These are phyloP conservation scores for Poicephalus gulielmi DNA, from an alignment of 2,113 vertebrate species.

Conservation along the genomic window DNA sequence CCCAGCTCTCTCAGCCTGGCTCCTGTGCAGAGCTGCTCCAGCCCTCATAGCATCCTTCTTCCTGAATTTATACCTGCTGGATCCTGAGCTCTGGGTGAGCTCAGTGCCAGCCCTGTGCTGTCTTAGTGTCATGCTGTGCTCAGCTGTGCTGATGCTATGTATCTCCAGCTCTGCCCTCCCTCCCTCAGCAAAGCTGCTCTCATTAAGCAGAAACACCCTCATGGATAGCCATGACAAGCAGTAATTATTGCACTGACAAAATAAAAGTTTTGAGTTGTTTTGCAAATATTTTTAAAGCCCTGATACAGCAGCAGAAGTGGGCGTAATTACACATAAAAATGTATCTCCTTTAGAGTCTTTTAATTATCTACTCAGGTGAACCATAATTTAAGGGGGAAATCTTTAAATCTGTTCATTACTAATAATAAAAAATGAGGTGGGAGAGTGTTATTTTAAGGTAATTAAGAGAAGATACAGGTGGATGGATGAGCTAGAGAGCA, in stretches of 20 bases:
- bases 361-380: slow-evolving; percentile 75
- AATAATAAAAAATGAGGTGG: slow-evolving; percentile 58
- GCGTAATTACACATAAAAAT: slow-evolving; percentile 64
- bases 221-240: slow-evolving; percentile 30
- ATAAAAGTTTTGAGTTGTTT: slow-evolving; percentile 68
- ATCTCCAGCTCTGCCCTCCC: background rate
- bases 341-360: slow-evolving; percentile 62
- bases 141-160: background rate
- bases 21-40: background rate
- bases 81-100: background rate
- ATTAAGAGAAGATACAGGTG: slow-evolving; percentile 15
- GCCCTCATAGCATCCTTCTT: background rate
- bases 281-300: slow-evolving; percentile 71
- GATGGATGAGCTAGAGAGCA: background rate
- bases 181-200: background rate
- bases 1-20: background rate
- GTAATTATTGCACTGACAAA: slow-evolving; percentile 63
- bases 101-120: rapidly evolving
- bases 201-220: background rate
- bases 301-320: slow-evolving; percentile 10
- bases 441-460: slow-evolving; percentile 46
- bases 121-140: rapidly evolving
- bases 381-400: slow-evolving; percentile 66
- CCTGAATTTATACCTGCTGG: rapidly evolving
- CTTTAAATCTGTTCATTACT: slow-evolving; percentile 64